Conservation (phyloP, 2,888 invertebrate genomes). For the Ectemnius lituratus region DNA sequence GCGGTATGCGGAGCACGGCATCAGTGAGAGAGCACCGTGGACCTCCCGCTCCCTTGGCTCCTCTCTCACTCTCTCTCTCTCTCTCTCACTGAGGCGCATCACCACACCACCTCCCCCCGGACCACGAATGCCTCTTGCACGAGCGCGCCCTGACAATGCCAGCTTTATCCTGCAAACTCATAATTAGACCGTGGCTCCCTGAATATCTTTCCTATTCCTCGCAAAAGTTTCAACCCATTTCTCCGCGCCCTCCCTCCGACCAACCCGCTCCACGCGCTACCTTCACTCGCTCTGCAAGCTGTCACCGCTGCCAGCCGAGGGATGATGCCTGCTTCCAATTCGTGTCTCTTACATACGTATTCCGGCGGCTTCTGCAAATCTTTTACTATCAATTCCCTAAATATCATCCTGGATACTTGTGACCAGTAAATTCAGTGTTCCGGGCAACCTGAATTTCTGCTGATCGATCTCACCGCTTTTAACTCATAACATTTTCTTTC, state of each 20-base stretch:
- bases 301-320: background rate
- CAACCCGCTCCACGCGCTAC: background rate
- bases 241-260: background rate
- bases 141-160: conserved; percentile 54
- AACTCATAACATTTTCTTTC: background rate
- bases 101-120: conserved; percentile 10
- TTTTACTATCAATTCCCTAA: too few species aligned
- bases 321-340: background rate
- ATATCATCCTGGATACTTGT: too few species aligned
- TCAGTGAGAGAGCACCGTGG: conserved; percentile 26
- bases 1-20: conserved; percentile 7
- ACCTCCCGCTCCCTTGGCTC: conserved; percentile 15
- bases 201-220: conserved; percentile 63
- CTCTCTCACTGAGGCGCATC: background rate
- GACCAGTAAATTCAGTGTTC: too few species aligned
- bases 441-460: background rate
- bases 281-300: too few species aligned
- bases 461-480: background rate
- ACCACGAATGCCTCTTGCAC: conserved; percentile 51
- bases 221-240: conserved; percentile 54
- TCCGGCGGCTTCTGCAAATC: too few species aligned
- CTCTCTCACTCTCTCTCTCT: background rate
- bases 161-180: conserved; percentile 61
- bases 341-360: background rate
- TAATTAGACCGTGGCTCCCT: conserved; percentile 65